Conservation (phyloP, 2,888 invertebrate genomes). For the Meiosimyza decipiens region DNA sequence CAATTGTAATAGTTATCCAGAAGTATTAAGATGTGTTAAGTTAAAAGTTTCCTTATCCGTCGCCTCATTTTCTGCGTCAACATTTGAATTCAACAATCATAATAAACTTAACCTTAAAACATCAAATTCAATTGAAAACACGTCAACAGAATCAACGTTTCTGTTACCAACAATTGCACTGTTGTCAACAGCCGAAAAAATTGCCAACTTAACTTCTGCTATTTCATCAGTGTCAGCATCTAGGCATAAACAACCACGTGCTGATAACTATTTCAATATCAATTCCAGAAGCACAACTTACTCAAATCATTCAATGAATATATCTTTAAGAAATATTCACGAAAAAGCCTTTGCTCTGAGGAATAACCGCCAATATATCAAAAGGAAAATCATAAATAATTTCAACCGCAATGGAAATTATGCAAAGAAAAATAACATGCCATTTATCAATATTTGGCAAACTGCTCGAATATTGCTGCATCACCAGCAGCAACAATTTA, state of each 20-base stretch:
- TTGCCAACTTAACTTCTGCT: background rate
- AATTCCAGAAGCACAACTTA: background rate
- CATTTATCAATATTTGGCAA: background rate
- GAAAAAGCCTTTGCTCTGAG: too few species aligned
- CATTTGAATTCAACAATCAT: background rate
- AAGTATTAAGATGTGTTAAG: too few species aligned
- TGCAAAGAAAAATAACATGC: background rate
- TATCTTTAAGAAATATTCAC: too few species aligned
- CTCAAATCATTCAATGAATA: too few species aligned
- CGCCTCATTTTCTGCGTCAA: slow-evolving; percentile 2
- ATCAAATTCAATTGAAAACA: background rate
- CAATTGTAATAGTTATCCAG: too few species aligned
- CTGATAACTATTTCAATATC: background rate
- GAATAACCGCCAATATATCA: too few species aligned
- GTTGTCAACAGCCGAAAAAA: too few species aligned
- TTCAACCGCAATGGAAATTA: too few species aligned
- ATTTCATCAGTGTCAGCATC: background rate
- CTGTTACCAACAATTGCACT: background rate
- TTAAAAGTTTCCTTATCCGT: background rate
- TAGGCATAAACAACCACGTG: background rate
- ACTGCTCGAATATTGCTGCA: background rate
- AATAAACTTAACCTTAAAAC: background rate
- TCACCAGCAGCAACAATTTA: background rate
- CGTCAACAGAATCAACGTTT: background rate
- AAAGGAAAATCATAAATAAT: too few species aligned